Conservation (phyloP, 2,113 vertebrate genomes). For the Labeo catla region DNA sequence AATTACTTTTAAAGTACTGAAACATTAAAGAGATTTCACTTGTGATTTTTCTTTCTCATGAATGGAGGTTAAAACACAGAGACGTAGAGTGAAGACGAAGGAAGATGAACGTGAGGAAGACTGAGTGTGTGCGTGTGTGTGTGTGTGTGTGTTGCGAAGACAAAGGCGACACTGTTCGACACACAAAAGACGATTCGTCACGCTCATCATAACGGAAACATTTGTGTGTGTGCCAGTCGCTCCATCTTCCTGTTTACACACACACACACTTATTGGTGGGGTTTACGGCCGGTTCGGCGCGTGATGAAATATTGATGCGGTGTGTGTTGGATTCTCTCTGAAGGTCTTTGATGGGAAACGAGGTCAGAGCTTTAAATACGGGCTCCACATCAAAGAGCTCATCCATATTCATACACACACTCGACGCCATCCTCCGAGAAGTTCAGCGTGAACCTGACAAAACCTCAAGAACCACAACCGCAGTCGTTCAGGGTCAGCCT, state of each 20-base stretch:
- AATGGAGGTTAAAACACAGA: neutral
- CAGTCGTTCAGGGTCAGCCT: neutral
- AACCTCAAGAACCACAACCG: neutral
- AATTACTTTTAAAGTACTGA: neutral
- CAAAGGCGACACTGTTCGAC: slow-evolving; percentile 22
- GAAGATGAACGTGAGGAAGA: neutral
- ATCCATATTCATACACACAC: slow-evolving; percentile 33
- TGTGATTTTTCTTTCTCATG: neutral
- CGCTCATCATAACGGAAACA: slow-evolving; percentile 37
- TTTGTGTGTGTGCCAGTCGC: slow-evolving; percentile 29
- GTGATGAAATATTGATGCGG: slow-evolving; percentile 45
- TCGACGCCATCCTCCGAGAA: neutral
- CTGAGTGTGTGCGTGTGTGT: neutral
- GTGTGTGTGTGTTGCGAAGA: neutral
- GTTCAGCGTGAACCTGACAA: neutral
- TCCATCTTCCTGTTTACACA: slow-evolving; percentile 4
- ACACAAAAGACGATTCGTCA: slow-evolving; percentile 5
- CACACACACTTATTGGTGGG: neutral
- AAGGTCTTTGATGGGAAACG: slow-evolving; percentile 49
- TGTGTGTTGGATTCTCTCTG: slow-evolving; percentile 19
- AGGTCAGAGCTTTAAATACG: slow-evolving; percentile 43
- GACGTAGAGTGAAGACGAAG: neutral
- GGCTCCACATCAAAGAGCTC: slow-evolving; percentile 36
- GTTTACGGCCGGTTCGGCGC: neutral
- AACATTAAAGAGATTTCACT: neutral